A percentile compares a stretch with the other conserved stretches of the same genome.
These are phyloP conservation scores for Drosophila nr. perissopoda DNA, from an alignment of 2,888 invertebrate genomes.

Conservation along the genomic window DNA sequence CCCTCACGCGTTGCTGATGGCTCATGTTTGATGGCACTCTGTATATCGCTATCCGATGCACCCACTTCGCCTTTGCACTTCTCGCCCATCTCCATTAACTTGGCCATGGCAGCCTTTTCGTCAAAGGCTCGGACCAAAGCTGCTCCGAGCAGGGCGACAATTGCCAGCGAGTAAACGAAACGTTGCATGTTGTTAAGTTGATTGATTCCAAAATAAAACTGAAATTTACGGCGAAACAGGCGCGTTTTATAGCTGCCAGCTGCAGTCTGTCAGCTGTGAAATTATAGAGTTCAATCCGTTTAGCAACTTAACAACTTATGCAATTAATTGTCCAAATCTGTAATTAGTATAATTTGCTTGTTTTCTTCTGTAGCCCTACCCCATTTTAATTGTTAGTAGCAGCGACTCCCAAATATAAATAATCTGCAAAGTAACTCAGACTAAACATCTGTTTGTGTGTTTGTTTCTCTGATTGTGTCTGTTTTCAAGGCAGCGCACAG, in stretches of 20 bases:
- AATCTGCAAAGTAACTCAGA: not conserved
- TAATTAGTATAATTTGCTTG: constrained; percentile 45
- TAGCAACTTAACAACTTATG: constrained; percentile 26
- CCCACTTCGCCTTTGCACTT: constrained; percentile 75
- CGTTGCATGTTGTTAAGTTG: constrained; percentile 48
- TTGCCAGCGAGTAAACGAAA: constrained; percentile 23
- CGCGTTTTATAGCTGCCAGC: constrained; percentile 55
- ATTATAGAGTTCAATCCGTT: constrained; percentile 64
- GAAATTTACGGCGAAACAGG: not conserved
- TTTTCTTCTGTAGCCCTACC: too few relatives aligned
- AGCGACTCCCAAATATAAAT: not conserved
- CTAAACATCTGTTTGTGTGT: not conserved
- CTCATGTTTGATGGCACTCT: constrained; percentile 54
- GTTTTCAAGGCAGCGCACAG: constrained; percentile 9
- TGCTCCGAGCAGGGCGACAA: constrained; percentile 44
- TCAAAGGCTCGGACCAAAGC: constrained; percentile 53
- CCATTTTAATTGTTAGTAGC: constrained; percentile 19
- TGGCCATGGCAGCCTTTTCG: constrained; percentile 64
- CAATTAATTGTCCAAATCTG: constrained; percentile 37
- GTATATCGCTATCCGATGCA: constrained; percentile 71
- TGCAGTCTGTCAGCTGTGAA: constrained; percentile 70
- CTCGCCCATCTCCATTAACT: constrained; percentile 57
- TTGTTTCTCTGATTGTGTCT: not conserved
- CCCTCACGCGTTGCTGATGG: constrained; percentile 64
- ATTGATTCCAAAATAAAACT: constrained; percentile 35